Evolutionary conservation across 2,888 invertebrate species (phyloP).

Genomic region (Gymnocheta viridis): DNA sequence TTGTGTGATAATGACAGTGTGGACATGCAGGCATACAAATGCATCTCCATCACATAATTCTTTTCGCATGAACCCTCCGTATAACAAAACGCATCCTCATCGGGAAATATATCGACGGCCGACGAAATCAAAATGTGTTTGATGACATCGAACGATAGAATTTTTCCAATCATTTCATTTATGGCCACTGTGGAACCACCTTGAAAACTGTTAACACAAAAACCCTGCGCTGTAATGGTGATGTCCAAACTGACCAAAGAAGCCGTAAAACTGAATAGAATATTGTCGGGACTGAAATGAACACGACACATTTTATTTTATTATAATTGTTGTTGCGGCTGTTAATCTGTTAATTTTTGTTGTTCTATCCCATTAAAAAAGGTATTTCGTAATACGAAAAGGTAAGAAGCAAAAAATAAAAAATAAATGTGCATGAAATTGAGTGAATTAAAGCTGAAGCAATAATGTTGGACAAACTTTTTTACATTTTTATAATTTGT

Average conservation of each 20-base stretch:
- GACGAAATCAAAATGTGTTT: slow-evolving; percentile 83
- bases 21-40: slow-evolving; percentile 91
- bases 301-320: slow-evolving; percentile 10
- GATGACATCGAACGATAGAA: slow-evolving; percentile 76
- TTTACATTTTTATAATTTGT: too few relatives aligned
- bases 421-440: neutral
- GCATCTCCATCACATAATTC: slow-evolving; percentile 88
- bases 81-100: slow-evolving; percentile 88
- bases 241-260: slow-evolving; percentile 84
- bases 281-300: slow-evolving; percentile 76
- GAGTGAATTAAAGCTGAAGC: neutral
- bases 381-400: neutral
- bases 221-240: slow-evolving; percentile 82
- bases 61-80: slow-evolving; percentile 87
- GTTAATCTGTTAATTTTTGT: slow-evolving; percentile 18
- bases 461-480: too few relatives aligned
- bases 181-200: slow-evolving; percentile 80
- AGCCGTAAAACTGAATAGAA: slow-evolving; percentile 83
- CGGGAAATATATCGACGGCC: slow-evolving; percentile 92
- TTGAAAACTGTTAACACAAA: slow-evolving; percentile 80
- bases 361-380: slow-evolving; percentile 1
- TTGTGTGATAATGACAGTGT: slow-evolving; percentile 87
- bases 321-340: slow-evolving; percentile 1
- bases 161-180: slow-evolving; percentile 79
- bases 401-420: slow-evolving; percentile 1